Evolutionary conservation across 1,140 invertebrate genomes (phyloP), one percentile per base, ranked within the genome.

Genomic region (Melitaea cinxia): DNA sequence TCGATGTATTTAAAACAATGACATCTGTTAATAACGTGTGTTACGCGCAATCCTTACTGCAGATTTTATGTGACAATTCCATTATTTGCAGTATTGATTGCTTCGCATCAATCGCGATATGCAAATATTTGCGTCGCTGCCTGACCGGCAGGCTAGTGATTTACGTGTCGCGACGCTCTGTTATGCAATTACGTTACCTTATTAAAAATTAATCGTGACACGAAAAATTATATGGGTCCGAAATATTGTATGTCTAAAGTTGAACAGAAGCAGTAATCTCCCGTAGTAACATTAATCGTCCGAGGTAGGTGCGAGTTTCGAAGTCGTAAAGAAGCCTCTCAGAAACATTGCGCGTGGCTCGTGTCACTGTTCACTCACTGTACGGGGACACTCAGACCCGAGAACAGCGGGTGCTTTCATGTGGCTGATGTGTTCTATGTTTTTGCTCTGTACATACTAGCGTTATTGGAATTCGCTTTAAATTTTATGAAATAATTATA

Each of bases 11-110:
- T 72, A 77, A 80, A 77, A 75, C 72, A 73, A 74, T 77, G 70
- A 76, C 74, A 77, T 72, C 80, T 80, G 74, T 80, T 84, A 80
- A 79, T 82, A 83, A 84, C 80, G 78, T 80, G 73, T 70, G 70
- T 68, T 56, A 70, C 65, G 66, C 72, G 70, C 69, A 79, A 83
- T 82, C 75, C 70, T 85, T 78, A 87, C 84, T 83, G 83, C 79
- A 81, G 77, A 83, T 86, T 83, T 85, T 78, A 83, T 85, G 83
- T 80, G 83, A 83, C 78, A 83, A 80, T 84, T 87, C 81, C 85
- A 86, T 83, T 89, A 88, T 90, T 90, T 90, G 83, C 85, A 82
- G 83, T 88, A 90, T 88, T 88, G 88, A 90, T 90, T 90, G 85
- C 78, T 77, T 80, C 72, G 85, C 82, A 88, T 90, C 88, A 90